Conservation (phyloP, 2,888 invertebrate genomes). For the Hypolimnas misippus region DNA sequence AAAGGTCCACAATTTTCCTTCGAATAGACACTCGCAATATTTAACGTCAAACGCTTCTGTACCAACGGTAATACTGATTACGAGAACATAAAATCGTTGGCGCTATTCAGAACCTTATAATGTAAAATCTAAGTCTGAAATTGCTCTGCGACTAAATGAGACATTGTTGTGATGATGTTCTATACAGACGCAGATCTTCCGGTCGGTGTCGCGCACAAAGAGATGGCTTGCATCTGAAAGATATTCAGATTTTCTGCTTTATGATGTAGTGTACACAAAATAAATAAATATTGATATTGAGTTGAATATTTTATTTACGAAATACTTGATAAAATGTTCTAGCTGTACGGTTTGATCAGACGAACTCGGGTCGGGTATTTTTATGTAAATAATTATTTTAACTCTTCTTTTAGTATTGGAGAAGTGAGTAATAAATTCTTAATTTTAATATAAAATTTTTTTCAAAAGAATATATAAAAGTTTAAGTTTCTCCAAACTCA, state of each 20-base stretch:
- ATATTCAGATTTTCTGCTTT: conserved; percentile 11
- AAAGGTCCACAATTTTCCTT: conserved; percentile 7
- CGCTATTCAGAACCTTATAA: not conserved
- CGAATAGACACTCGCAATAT: conserved; percentile 10
- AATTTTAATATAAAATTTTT: too few relatives aligned
- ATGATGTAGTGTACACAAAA: conserved; percentile 3
- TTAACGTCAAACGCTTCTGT: not conserved
- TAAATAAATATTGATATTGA: not conserved
- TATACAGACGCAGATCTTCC: conserved; percentile 7
- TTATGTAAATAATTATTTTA: too few relatives aligned
- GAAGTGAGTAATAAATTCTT: too few relatives aligned
- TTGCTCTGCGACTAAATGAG: not conserved
- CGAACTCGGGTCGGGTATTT: too few relatives aligned
- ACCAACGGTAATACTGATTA: conserved; percentile 9
- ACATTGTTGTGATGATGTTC: conserved; percentile 1
- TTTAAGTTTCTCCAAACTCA: too few relatives aligned
- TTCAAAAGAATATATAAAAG: too few relatives aligned
- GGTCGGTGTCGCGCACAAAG: conserved; percentile 8
- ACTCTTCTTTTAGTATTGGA: too few relatives aligned
- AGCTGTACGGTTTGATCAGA: too few relatives aligned
- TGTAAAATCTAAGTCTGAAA: not conserved
- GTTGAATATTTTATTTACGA: not conserved
- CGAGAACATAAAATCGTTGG: not conserved
- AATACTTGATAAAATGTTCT: too few relatives aligned
- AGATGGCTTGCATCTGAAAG: conserved; percentile 1